Conservation (phyloP, 2,888 invertebrate species). For the Diploptera punctata region DNA sequence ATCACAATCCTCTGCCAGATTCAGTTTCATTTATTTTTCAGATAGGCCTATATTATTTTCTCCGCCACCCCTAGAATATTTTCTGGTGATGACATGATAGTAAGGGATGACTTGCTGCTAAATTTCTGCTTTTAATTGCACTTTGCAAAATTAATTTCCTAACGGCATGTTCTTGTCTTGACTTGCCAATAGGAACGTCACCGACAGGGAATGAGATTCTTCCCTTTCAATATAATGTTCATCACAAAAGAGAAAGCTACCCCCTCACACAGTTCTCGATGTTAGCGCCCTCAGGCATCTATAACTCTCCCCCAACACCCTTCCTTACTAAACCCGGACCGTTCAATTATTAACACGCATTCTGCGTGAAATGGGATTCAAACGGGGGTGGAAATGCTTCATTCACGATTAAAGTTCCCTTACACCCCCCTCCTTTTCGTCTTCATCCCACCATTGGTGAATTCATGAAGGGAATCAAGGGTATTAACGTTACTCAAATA, state of each 20-base stretch:
- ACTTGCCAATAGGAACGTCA: background rate
- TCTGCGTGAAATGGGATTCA: conserved; percentile 22
- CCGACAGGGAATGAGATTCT: background rate
- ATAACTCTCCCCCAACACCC: background rate
- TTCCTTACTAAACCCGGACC: background rate
- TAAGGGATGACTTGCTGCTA: background rate
- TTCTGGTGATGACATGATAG: background rate
- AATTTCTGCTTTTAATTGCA: background rate
- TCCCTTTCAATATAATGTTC: background rate
- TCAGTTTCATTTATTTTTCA: no score
- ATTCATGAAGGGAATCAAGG: background rate
- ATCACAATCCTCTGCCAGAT: no score
- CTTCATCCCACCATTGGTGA: background rate
- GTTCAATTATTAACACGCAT: conserved; percentile 25
- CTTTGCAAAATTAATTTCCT: background rate
- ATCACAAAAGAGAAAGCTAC: background rate
- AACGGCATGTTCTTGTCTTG: background rate
- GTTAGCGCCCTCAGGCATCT: no score
- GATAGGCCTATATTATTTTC: no score
- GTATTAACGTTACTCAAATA: conserved; percentile 8
- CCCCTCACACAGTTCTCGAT: no score
- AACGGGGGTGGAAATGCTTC: conserved; percentile 19
- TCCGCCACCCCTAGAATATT: no score
- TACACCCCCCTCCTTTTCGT: background rate
- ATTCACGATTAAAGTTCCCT: conserved; percentile 21